A percentile compares a stretch with the other conserved stretches of the same genome.
Conservation (phyloP, 2,113 vertebrate species). For the Propithecus coquereli region DNA sequence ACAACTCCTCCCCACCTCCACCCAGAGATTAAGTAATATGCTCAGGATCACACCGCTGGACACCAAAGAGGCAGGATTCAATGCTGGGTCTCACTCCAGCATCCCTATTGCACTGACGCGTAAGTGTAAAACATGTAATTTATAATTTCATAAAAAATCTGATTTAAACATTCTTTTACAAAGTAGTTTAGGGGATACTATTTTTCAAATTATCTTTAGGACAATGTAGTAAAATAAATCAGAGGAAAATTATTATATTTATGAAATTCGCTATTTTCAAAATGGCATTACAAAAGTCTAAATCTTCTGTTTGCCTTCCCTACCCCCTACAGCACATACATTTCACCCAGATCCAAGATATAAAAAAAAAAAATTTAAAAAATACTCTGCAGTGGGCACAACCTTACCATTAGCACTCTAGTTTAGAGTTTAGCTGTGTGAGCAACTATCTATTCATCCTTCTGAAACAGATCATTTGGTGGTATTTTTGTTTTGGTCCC, state of each 20-base stretch:
- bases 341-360: not conserved
- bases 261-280: conserved; percentile 27
- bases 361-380: not conserved
- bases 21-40: not conserved
- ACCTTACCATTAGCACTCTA: conserved; percentile 19
- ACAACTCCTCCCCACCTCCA: not conserved
- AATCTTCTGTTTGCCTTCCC: not conserved
- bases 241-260: not conserved
- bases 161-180: not conserved
- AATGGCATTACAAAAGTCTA: not conserved
- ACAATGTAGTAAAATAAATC: not conserved
- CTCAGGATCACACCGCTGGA: not conserved
- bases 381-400: not conserved
- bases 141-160: not conserved
- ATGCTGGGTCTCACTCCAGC: not conserved
- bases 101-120: not conserved
- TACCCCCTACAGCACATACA: not conserved
- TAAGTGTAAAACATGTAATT: not conserved
- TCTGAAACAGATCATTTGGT: conserved; percentile 41
- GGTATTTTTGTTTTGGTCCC: conserved; percentile 27
- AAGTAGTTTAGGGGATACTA: not conserved
- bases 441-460: not conserved
- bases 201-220: not conserved
- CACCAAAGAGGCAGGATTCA: not conserved
- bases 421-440: not conserved